Conservation (phyloP, 2,113 vertebrate genomes). For the Sander vitreus region DNA sequence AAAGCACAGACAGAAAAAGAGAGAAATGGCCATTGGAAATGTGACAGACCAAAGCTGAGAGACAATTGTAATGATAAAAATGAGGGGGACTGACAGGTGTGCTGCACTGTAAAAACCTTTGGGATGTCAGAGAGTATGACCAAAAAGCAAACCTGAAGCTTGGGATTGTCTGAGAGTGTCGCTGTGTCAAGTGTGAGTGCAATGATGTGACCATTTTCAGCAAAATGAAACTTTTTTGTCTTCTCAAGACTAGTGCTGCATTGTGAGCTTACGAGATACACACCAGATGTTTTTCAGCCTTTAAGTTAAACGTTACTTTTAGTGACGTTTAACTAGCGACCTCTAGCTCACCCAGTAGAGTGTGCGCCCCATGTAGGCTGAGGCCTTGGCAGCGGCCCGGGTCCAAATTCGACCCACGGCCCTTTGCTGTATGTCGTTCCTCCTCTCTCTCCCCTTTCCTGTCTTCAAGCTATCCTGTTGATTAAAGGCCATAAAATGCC, state of each 20-base stretch:
- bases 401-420: no score
- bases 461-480: no score
- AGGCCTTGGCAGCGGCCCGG: no score
- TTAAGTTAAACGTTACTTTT: constrained; percentile 6
- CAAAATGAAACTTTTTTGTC: constrained; percentile 8
- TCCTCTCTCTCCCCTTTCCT: no score
- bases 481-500: no score
- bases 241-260: background rate
- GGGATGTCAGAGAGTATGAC: constrained; percentile 31
- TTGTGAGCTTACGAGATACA: background rate
- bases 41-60: background rate
- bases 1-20: constrained; percentile 13
- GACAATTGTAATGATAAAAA: constrained; percentile 45
- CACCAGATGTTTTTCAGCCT: background rate
- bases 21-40: background rate
- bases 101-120: constrained; percentile 36
- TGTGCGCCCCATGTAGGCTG: no score
- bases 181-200: constrained; percentile 34
- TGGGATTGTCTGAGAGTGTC: constrained; percentile 25
- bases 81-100: constrained; percentile 48
- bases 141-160: constrained; percentile 43
- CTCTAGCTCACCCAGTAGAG: no score
- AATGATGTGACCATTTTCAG: constrained; percentile 43
- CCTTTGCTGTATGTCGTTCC: no score
- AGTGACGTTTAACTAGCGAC: no score